Evolutionary conservation across 2,113 vertebrate genomes (phyloP), one percentile per base, ranked within the genome.

Genomic region (Urocitellus parryii): DNA sequence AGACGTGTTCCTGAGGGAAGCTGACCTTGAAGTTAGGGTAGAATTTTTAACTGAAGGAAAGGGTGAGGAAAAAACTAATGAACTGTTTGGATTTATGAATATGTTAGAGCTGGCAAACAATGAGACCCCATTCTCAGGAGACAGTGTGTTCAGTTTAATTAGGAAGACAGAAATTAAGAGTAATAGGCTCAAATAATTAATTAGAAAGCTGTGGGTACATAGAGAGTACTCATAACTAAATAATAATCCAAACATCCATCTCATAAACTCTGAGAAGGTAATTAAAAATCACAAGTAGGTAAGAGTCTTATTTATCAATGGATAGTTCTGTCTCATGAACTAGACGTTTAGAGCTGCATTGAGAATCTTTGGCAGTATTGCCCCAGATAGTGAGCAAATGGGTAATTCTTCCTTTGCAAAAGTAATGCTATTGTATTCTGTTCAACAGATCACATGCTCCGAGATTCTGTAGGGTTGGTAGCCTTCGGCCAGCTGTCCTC

Each of bases 151-250:
- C 85, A 88, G 34, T 94, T 96, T 97, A 96, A 97, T 88, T 93
- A 88, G 20, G 72, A 96, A 92, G 91, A 92, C n/a, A 70, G 45
- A 97, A 97, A 90, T 92, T 92, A 97, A 95, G 81, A 95, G 51
- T 68, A 89, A 84, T 84, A 92, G 53, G 25, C 34, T 78, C 67
- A 97, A 84, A 95, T 92, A 95, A 85, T 97, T 92, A 94, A 94
- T 86, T 90, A 95, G 67, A 90, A 94, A 82, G 88, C 18, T 61
- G 92, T 85, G 61, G 84, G 67, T 91, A 95, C 68, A 82, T 10
- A 84, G 18, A 95, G 56, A 94, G 9, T 77, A 34, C 24, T 70
- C 45, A 84, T 34, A 91, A 93, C 65, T 83, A 89, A 96, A 74
- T 91, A 92, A 73, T 63, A 96, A 91, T 86, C 10, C 34, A 70